Conservation (phyloP, 2,888 invertebrate species). For the Tricholauxania praeusta region DNA sequence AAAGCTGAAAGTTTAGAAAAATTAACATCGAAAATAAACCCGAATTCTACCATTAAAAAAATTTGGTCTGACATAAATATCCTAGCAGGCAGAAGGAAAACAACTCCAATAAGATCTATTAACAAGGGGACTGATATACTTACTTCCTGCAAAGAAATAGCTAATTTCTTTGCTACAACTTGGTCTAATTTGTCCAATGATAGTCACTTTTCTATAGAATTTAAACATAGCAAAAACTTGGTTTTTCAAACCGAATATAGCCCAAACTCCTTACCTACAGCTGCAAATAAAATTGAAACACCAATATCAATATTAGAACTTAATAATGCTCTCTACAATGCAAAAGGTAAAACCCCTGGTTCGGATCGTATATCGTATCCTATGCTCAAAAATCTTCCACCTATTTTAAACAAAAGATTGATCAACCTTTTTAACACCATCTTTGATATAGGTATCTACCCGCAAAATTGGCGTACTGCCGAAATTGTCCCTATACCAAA, state of each 20-base stretch:
- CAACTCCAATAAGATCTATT: conserved; percentile 24
- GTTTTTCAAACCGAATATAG: background rate
- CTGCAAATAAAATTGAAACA: background rate
- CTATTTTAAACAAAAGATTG: background rate
- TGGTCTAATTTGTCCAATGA: conserved; percentile 4
- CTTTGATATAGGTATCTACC: conserved; percentile 3
- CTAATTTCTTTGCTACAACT: background rate
- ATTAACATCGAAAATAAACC: conserved; percentile 35
- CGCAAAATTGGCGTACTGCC: conserved; percentile 5
- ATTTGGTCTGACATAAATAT: conserved; percentile 31
- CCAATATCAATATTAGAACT: background rate
- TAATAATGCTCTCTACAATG: background rate
- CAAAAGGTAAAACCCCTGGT: background rate
- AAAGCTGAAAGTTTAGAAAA: conserved; percentile 4
- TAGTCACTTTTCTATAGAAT: background rate
- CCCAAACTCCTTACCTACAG: background rate
- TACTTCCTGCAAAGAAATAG: background rate
- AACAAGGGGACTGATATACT: background rate
- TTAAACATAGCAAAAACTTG: conserved; percentile 7
- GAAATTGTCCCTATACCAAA: conserved; percentile 19
- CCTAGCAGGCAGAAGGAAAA: conserved; percentile 22
- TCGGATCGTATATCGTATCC: conserved; percentile 14
- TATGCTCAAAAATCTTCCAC: background rate
- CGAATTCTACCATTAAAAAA: conserved; percentile 26
- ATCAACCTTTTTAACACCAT: conserved; percentile 2